A percentile compares a stretch with the other conserved stretches of the same genome.
Evolutionary conservation across 2,888 invertebrate genomes (phyloP).

Genomic region (Drosophila subquinaria): DNA sequence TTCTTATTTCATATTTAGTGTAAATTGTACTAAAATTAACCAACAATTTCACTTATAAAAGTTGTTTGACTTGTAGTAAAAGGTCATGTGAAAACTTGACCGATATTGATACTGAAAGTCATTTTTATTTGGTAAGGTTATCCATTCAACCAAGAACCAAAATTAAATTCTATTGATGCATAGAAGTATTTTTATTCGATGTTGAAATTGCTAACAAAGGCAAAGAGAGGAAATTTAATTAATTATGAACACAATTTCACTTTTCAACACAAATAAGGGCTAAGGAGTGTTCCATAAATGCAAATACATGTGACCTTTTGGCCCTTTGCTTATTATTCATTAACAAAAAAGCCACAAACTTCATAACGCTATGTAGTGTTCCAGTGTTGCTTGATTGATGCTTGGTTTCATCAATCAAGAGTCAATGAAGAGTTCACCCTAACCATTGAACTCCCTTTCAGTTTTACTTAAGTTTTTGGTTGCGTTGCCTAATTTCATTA

Average conservation of each 20-base stretch:
- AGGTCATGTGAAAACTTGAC: not conserved
- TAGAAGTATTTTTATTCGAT: conserved; percentile 54
- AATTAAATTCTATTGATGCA: not conserved
- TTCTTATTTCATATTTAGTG: no score
- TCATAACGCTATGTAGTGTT: conserved; percentile 31
- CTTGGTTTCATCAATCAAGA: conserved; percentile 71
- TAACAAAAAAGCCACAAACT: conserved; percentile 75
- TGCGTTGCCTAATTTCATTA: conserved; percentile 69
- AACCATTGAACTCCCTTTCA: conserved; percentile 60
- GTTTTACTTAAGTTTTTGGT: conserved; percentile 41
- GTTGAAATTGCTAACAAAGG: conserved; percentile 16
- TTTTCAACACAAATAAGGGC: conserved; percentile 53
- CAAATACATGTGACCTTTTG: conserved; percentile 48
- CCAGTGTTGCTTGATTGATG: conserved; percentile 53
- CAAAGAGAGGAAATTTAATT: conserved; percentile 69
- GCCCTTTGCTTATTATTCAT: conserved; percentile 71
- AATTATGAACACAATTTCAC: conserved; percentile 68
- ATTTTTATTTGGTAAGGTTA: not conserved
- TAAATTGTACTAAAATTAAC: no score
- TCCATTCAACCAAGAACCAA: not conserved
- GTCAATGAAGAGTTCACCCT: conserved; percentile 40
- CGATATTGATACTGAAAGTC: not conserved
- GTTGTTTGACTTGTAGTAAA: no score
- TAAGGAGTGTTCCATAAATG: conserved; percentile 29
- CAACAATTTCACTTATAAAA: no score